These are phyloP conservation scores for Sebastes hubbsi DNA, from an alignment of 2,797 vertebrate species.

Conservation along the genomic window DNA sequence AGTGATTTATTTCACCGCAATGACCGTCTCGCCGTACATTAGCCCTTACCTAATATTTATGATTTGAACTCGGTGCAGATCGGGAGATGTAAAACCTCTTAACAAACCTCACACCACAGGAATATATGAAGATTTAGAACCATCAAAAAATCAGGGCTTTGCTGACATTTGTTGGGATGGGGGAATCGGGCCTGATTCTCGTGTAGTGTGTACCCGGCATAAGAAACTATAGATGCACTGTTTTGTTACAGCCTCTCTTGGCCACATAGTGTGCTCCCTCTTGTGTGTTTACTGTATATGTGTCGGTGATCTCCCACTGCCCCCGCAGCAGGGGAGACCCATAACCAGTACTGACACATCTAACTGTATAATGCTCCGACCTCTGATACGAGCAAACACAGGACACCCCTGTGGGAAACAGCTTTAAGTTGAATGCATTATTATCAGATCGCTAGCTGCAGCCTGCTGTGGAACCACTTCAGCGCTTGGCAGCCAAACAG, in stretches of 20 bases:
- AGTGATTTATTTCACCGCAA: too few relatives aligned
- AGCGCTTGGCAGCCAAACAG: conserved; percentile 64
- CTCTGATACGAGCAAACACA: conserved; percentile 33
- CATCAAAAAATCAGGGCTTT: too few relatives aligned
- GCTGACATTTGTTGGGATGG: accelerated
- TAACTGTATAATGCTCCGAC: conserved; percentile 16
- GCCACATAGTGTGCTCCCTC: background rate
- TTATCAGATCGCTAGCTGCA: conserved; percentile 63
- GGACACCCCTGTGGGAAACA: conserved; percentile 22
- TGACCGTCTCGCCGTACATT: too few relatives aligned
- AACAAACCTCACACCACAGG: too few relatives aligned
- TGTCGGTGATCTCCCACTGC: conserved; percentile 2
- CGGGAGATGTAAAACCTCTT: too few relatives aligned
- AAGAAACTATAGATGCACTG: background rate
- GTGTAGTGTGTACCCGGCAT: too few relatives aligned
- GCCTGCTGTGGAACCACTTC: conserved; percentile 54
- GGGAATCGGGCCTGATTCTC: too few relatives aligned
- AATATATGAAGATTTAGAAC: too few relatives aligned
- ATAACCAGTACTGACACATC: conserved; percentile 36
- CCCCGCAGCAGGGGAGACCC: background rate
- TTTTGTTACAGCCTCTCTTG: background rate
- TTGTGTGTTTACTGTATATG: conserved; percentile 18
- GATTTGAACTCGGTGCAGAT: background rate
- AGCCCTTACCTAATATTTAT: background rate
- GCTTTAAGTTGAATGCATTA: conserved; percentile 58